phyloP scores from a whole-genome alignment of 2,113 vertebrate species.

The Elachura formosa region DNA sequence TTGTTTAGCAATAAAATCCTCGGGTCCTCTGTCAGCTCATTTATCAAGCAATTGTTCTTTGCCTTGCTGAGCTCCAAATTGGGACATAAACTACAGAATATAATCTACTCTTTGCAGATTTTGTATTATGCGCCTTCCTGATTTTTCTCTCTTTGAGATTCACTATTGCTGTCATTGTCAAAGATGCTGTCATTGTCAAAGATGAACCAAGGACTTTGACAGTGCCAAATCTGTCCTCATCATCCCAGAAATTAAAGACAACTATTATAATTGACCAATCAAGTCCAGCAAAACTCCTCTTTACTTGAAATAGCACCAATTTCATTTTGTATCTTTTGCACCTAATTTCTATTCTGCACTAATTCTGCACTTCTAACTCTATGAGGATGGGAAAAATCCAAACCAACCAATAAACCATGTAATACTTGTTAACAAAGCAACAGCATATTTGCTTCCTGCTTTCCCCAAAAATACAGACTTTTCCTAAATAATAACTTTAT shows the following conservation, averaged over 20 bases:
- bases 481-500: not conserved
- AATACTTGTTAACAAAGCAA: not conserved
- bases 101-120: not conserved
- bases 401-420: not conserved
- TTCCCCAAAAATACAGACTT: not conserved
- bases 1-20: not conserved
- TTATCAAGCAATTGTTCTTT: not conserved
- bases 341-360: too few species aligned
- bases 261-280: not conserved
- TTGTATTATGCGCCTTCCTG: not conserved
- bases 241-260: not conserved
- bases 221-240: not conserved
- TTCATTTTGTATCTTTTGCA: not conserved
- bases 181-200: not conserved
- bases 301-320: not conserved
- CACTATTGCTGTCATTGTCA: not conserved
- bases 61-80: not conserved
- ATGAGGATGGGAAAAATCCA: fast-evolving
- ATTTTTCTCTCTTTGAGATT: not conserved
- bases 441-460: not conserved
- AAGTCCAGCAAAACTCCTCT: not conserved
- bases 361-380: not conserved
- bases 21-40: not conserved
- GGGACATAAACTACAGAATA: not conserved
- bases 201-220: not conserved